Conservation (phyloP, 1,140 invertebrate genomes). For the Nymphalis io region DNA sequence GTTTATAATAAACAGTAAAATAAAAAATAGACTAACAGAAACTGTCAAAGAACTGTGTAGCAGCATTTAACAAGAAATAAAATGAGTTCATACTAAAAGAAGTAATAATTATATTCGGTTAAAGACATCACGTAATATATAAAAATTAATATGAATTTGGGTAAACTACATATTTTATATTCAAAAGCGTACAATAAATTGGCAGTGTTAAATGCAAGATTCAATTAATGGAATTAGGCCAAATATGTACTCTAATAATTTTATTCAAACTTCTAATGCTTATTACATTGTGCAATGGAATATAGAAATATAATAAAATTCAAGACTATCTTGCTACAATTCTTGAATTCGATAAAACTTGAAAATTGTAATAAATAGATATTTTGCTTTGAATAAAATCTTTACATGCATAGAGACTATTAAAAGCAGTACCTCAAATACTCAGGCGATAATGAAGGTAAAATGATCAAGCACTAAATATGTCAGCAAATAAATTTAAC, state of each 20-base stretch:
- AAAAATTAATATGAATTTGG: neutral
- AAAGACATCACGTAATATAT: neutral
- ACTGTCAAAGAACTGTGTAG: too few species aligned
- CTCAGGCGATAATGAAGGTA: neutral
- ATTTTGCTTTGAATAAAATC: neutral
- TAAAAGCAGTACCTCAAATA: too few species aligned
- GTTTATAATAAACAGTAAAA: too few species aligned
- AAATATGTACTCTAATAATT: neutral
- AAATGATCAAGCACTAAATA: neutral
- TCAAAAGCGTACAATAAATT: conserved; percentile 2
- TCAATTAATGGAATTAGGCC: neutral
- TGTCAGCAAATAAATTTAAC: neutral
- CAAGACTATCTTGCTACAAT: too few species aligned
- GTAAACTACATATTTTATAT: neutral
- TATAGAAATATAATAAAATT: neutral
- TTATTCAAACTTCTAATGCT: neutral
- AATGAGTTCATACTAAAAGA: neutral
- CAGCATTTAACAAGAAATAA: too few species aligned
- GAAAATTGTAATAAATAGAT: too few species aligned
- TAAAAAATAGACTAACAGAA: too few species aligned
- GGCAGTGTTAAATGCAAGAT: conserved; percentile 25
- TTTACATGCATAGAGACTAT: too few species aligned
- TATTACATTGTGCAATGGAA: neutral
- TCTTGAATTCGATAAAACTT: too few species aligned
- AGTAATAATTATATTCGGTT: neutral